phyloP scores from a whole-genome alignment of 1,140 invertebrate species.

The Dendroctonus valens region DNA sequence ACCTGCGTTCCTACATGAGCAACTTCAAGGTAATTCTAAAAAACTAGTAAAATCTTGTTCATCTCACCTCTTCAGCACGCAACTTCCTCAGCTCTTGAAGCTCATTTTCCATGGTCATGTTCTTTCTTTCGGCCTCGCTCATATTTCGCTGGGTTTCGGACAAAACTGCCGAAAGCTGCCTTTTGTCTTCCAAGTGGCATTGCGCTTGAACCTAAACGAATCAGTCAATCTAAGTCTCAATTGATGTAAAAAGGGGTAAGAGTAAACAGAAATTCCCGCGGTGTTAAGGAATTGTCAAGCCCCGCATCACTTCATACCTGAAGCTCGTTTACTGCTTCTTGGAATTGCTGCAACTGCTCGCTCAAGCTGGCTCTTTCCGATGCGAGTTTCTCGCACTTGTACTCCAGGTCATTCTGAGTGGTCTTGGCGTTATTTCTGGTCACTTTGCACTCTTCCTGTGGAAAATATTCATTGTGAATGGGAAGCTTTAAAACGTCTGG shows the following conservation, averaged over 20 bases:
- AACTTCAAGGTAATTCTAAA: no score
- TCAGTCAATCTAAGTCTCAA: no score
- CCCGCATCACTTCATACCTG: no score
- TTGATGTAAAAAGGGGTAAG: no score
- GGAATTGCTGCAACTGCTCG: slow-evolving; percentile 68
- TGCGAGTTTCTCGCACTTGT: slow-evolving; percentile 68
- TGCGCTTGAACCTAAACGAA: slow-evolving; percentile 59
- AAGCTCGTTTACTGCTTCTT: slow-evolving; percentile 72
- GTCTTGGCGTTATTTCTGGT: slow-evolving; percentile 80
- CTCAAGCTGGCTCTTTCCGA: slow-evolving; percentile 69
- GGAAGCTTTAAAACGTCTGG: not conserved
- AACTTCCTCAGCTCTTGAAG: slow-evolving; percentile 61
- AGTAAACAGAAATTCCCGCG: no score
- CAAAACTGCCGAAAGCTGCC: slow-evolving; percentile 64
- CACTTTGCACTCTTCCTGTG: slow-evolving; percentile 73
- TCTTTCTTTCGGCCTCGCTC: slow-evolving; percentile 57
- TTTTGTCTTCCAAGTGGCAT: slow-evolving; percentile 74
- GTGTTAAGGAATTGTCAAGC: no score
- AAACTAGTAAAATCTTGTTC: no score
- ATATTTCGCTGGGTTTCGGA: slow-evolving; percentile 67
- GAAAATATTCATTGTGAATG: no score
- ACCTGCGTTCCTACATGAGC: not conserved
- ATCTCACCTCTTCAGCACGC: slow-evolving; percentile 56
- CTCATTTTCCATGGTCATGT: slow-evolving; percentile 58
- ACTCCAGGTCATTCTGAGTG: slow-evolving; percentile 76